Base-by-base conservation (phyloP, 2,797 vertebrate species). In the Leuciscus waleckii region DNA sequence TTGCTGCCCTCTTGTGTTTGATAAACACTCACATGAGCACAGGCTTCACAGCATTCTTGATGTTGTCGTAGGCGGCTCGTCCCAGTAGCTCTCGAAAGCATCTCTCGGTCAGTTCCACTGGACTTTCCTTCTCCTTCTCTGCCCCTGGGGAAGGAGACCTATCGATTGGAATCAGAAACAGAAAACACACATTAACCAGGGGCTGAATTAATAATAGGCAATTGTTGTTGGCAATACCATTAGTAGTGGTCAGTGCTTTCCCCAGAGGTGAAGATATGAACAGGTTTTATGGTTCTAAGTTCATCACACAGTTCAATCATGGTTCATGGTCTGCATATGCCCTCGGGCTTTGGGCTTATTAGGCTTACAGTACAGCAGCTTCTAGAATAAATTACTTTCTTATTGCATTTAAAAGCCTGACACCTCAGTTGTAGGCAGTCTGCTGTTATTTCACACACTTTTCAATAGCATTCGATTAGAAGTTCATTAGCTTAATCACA, bases 21-120 rank as follows among this genome's bases (percentile, higher is more conserved):
- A 29, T 39, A 39, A 63, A 84, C 35, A 89, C 95, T 95, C 82
- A 96, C 96, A 96, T 95, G 75, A 96, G 94, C 32, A 96, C 95
- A 0, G 96, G 96, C 77, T 95, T 96, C 89, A 96, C 94, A 74
- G 95, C 95, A 0, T 96, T 96, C 86, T 96, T 96, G 89, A 96
- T 96, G 90, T 95, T 96, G n/a, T 95, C 95, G 0, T 95, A 96
- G 11, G 93, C 96, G 0, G 96, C 96, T 37, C 96, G 92, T 35
- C 95, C 95, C 90, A 96, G 90, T 86, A 96, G 91, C 85, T 96
- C 96, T 84, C 96, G 89, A 58, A 96, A 93, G 7, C 96, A 96
- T 56, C 95, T 88, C 90, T 96, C 96, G 0, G 96, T 95, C 90
- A 96, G 89, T 68, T 96, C 95, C 0, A 94, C 93, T 0, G 96